These are phyloP conservation scores for Scaeva pyrastri DNA, from an alignment of 2,888 invertebrate genomes.

Conservation along the genomic window DNA sequence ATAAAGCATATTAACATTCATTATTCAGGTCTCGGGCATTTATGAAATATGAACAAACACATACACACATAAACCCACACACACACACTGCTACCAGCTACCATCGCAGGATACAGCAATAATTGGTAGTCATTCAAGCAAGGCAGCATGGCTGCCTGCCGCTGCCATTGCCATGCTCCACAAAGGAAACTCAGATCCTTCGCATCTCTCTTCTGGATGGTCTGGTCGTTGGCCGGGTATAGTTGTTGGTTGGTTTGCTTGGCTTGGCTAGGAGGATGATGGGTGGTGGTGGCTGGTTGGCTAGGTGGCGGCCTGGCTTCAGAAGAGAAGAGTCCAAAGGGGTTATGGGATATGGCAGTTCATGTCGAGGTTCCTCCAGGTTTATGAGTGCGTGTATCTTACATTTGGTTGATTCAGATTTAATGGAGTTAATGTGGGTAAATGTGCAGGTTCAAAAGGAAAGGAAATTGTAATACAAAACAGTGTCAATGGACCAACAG, in stretches of 20 bases:
- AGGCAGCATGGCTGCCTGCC: conserved; percentile 17
- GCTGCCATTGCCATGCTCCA: conserved; percentile 32
- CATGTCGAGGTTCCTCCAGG: conserved; percentile 46
- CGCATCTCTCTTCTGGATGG: conserved; percentile 6
- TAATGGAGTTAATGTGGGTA: conserved; percentile 66
- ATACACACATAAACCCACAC: neutral
- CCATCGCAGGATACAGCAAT: conserved; percentile 16
- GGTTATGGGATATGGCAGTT: neutral
- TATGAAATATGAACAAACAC: conserved; percentile 52
- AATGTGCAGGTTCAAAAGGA: conserved; percentile 50
- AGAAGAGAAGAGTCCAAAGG: neutral
- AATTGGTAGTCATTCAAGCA: conserved; percentile 45
- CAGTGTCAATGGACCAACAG: conserved; percentile 72
- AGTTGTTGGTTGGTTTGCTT: neutral
- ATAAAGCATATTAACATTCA: conserved; percentile 76
- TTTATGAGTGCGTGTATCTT: conserved; percentile 40
- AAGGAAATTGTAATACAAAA: conserved; percentile 46
- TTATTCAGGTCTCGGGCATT: conserved; percentile 74
- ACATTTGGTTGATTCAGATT: conserved; percentile 60
- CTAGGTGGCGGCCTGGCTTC: too few species aligned
- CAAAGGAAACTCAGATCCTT: conserved; percentile 55
- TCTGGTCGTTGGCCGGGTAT: conserved; percentile 9
- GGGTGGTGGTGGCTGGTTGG: too few species aligned
- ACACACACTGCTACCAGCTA: conserved; percentile 20
- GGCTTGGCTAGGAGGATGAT: too few species aligned